Evolutionary conservation across 2,113 vertebrate genomes (phyloP), one percentile per base, ranked within the genome.

Genomic region (Psophia crepitans): DNA sequence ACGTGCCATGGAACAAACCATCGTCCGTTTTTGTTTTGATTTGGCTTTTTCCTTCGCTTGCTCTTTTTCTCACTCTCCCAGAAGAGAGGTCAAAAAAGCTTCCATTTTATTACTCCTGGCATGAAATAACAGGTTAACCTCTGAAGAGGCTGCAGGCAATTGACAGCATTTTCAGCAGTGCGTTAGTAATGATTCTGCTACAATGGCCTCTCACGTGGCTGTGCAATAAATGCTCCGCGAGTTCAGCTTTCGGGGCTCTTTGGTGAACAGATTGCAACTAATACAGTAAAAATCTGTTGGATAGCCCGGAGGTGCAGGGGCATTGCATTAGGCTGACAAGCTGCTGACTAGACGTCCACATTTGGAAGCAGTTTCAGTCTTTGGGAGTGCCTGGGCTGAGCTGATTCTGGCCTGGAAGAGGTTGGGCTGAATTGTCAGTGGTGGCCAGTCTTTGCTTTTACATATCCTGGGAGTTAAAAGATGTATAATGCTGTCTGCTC

Each of bases 231-330:
- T 60, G 80, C 54, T 90, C 43, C 6, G 10, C 9, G 33, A 69
- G 66, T 87, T 93, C 91, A 87, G 65, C 94, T 97, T 79, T 87
- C 26, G 10, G 64, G 85, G 69, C 58, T 91, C 80, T 86, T 96
- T 2, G 41, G 68, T 85, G 79, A 57, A 85, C 82, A 95, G 95
- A 96, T 90, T 95, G 84, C 79, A 69, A 39, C 74, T 92, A 89
- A 91, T 90, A 56, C 44, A 92, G 89, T 81, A 92, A 64, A 93
- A 91, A 83, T 86, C 68, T 74, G 56, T 77, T 89, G 60, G 68
- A 8, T 92, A 79, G 49, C 95, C 69, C 35, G 14, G 83, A 93
- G 84, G 69, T 87, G 46, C 48, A 82, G 91, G 94, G 44, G 68
- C 56, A 85, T 81, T 89, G 60, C 86, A 66, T 96, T 77, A 96